These are phyloP conservation scores for Drosophila equinoxialis DNA, from an alignment of 1,140 invertebrate species.

Conservation along the genomic window DNA sequence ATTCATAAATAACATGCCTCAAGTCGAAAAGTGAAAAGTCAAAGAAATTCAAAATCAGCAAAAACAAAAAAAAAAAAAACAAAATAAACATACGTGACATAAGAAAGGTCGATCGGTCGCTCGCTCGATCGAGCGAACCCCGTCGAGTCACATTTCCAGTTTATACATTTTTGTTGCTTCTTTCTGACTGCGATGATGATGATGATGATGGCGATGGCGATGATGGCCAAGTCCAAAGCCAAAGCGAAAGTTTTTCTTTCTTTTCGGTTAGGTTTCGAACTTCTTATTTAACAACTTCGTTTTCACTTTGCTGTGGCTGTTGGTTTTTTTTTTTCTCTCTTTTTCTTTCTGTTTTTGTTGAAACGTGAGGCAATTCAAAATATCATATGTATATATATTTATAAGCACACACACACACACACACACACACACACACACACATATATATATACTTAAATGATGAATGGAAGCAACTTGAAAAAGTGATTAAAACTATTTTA, in stretches of 20 bases:
- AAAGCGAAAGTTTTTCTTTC: slow-evolving; percentile 20
- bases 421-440: background rate
- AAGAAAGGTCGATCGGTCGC: slow-evolving; percentile 16
- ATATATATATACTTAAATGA: slow-evolving; percentile 4
- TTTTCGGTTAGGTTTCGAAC: slow-evolving; percentile 9
- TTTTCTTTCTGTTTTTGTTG: background rate
- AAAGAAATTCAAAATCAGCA: slow-evolving; percentile 30
- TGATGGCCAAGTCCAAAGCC: slow-evolving; percentile 22
- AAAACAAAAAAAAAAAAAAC: slow-evolving; percentile 37
- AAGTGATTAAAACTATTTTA: slow-evolving; percentile 3
- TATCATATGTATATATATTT: slow-evolving; percentile 1
- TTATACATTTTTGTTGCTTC: background rate
- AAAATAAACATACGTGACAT: slow-evolving; percentile 24
- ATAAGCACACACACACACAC: background rate
- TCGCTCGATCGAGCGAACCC: background rate
- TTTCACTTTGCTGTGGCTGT: slow-evolving; percentile 15
- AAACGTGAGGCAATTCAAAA: slow-evolving; percentile 23
- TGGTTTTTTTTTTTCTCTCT: background rate
- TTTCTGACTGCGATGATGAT: background rate
- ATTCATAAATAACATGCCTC: slow-evolving; percentile 15
- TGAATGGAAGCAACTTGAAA: slow-evolving; percentile 11
- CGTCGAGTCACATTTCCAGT: slow-evolving; percentile 26
- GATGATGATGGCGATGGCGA: background rate
- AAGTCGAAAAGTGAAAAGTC: slow-evolving; percentile 46
- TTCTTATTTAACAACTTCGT: slow-evolving; percentile 23